Base-by-base conservation (phyloP, 2,888 invertebrate genomes). In the Chydorus sphaericus region DNA sequence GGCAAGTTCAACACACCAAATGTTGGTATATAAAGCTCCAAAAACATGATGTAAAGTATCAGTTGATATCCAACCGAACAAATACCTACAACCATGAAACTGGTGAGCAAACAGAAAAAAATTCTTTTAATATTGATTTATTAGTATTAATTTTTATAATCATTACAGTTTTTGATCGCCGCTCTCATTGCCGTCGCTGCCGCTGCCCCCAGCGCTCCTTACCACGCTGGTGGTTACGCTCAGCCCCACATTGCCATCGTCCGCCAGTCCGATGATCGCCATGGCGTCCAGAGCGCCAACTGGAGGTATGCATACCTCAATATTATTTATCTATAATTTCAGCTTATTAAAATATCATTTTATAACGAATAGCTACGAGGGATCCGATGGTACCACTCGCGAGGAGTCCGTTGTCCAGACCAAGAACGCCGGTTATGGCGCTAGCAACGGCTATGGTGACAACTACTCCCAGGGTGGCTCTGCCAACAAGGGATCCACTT, bases 401-500 rank as follows among this genome's bases (percentile, higher is more conserved):
- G 28, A 49, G 29, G 56, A 56, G 18, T 23, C 23, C 23, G 56
- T 51, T 18, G 10, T 16, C 10, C 52, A 54, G 26, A 52, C 29
- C 10, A 31, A 52, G 23, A 30, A 33, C 18, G 36, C 31, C 3
- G 33, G 18, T 16, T 44, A 54, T 16, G 56, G 51, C 14, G 36
- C 52, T 3, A 53, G 52, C 16, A 33, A 36, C 60, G 68, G n/a
- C n/a, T n/a, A n/a, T n/a, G n/a, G n/a, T n/a, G n/a, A n/a, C n/a
- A n/a, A n/a, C n/a, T n/a, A n/a, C n/a, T n/a, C n/a, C n/a, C n/a
- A n/a, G n/a, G n/a, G n/a, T n/a, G n/a, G n/a, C n/a, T n/a, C n/a
- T n/a, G n/a, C 66, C 5, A 75, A 77, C 48, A 68, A 70, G 16
- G 78, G 78, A 3, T 60, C 62, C 54, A 76, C 57, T 71, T 64